Evolutionary conservation across 2,113 vertebrate species (phyloP).

Genomic region (Nicator chloris): DNA sequence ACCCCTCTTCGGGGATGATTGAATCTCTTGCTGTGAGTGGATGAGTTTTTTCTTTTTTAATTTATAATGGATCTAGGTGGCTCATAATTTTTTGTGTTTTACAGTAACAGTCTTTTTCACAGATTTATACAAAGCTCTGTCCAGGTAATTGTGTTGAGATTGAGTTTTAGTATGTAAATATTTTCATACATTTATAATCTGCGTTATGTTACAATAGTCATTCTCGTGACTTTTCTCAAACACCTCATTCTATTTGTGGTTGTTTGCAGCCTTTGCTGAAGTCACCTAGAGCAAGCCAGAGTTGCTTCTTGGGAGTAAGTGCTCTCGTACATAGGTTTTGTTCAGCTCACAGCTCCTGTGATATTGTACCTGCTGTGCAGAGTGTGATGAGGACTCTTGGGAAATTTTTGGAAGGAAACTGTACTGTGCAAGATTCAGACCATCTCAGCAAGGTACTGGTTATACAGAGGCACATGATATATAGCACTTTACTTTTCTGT

Average conservation of each 20-base stretch:
- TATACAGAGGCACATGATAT: neutral
- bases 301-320: constrained; percentile 74
- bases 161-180: neutral
- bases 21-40: constrained; percentile 74
- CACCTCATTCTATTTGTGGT: neutral
- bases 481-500: neutral
- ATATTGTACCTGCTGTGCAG: constrained; percentile 69
- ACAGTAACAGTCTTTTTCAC: neutral
- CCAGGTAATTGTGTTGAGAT: neutral
- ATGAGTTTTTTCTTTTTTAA: neutral
- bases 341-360: constrained; percentile 61
- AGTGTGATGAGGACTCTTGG: constrained; percentile 68
- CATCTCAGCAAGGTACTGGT: constrained; percentile 52
- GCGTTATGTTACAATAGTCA: neutral
- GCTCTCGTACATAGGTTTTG: constrained; percentile 80
- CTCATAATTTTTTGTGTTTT: neutral
- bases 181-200: neutral
- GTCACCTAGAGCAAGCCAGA: constrained; percentile 55
- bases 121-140: neutral
- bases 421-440: constrained; percentile 17
- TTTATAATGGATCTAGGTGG: neutral
- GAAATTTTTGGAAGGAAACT: constrained; percentile 65
- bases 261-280: constrained; percentile 74
- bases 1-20: constrained; percentile 77
- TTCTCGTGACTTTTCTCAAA: neutral